phyloP scores from a whole-genome alignment of 23 tunicate genomes.

The Corella eumyota region DNA sequence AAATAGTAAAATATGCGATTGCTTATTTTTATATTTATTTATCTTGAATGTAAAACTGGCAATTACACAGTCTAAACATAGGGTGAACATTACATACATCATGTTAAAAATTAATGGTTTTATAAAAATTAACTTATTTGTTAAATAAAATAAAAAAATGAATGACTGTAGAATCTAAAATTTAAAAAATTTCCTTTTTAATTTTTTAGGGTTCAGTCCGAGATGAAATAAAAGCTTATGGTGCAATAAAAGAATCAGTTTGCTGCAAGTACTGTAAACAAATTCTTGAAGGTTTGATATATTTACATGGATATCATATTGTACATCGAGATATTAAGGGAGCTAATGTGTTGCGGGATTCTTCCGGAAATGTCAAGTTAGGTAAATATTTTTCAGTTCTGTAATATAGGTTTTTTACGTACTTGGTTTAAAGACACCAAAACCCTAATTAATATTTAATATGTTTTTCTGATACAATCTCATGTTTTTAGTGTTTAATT shows the following conservation, averaged over 20 bases:
- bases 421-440: neutral
- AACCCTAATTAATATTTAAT: no score
- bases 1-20: no score
- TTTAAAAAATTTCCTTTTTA: no score
- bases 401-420: neutral
- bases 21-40: no score
- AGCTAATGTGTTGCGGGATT: slow-evolving; percentile 85
- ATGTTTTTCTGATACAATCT: no score
- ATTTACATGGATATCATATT: slow-evolving; percentile 54
- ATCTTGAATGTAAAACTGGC: no score
- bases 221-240: slow-evolving; percentile 77
- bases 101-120: no score
- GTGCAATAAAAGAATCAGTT: slow-evolving; percentile 76
- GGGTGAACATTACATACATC: no score
- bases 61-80: no score
- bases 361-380: slow-evolving; percentile 83
- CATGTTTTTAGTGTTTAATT: neutral
- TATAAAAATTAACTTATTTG: no score
- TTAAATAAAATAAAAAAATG: no score
- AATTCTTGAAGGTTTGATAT: slow-evolving; percentile 76
- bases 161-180: no score
- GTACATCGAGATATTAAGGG: slow-evolving; percentile 95
- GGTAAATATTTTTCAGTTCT: slow-evolving; percentile 29
- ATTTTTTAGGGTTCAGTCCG: slow-evolving; percentile 90
- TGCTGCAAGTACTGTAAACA: slow-evolving; percentile 80